Conservation (phyloP, 2,888 invertebrate species). For the Epirrita christyi region DNA sequence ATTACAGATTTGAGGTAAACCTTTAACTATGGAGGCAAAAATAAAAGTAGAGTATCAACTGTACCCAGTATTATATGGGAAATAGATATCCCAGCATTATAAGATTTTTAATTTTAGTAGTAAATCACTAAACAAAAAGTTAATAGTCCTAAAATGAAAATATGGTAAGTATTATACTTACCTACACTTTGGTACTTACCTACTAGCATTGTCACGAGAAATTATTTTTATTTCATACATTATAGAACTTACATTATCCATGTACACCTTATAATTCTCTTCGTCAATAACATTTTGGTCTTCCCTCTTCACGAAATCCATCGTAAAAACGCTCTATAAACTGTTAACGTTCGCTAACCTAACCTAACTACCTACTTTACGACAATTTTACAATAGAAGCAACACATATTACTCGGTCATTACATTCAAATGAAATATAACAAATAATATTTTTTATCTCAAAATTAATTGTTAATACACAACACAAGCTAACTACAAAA, state of each 20-base stretch:
- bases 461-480: neutral
- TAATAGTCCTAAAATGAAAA: too few relatives aligned
- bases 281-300: constrained; percentile 69
- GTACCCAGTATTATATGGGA: too few relatives aligned
- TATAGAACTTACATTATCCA: constrained; percentile 68
- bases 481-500: too few relatives aligned
- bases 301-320: constrained; percentile 80
- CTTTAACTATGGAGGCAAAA: too few relatives aligned
- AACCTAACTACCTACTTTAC: constrained; percentile 7
- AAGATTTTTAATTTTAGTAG: too few relatives aligned
- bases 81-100: too few relatives aligned
- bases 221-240: neutral
- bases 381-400: neutral
- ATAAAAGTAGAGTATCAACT: too few relatives aligned
- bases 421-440: neutral
- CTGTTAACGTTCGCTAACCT: constrained; percentile 10
- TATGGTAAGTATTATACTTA: too few relatives aligned
- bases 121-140: too few relatives aligned
- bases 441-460: neutral
- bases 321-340: constrained; percentile 32
- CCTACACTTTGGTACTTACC: too few relatives aligned
- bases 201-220: neutral
- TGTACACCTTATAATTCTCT: constrained; percentile 70
- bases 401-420: neutral
- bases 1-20: too few relatives aligned